A percentile compares a stretch with the other conserved stretches of the same genome.
Conservation (phyloP, 2,797 vertebrate genomes). For the Carcharodon carcharias region DNA sequence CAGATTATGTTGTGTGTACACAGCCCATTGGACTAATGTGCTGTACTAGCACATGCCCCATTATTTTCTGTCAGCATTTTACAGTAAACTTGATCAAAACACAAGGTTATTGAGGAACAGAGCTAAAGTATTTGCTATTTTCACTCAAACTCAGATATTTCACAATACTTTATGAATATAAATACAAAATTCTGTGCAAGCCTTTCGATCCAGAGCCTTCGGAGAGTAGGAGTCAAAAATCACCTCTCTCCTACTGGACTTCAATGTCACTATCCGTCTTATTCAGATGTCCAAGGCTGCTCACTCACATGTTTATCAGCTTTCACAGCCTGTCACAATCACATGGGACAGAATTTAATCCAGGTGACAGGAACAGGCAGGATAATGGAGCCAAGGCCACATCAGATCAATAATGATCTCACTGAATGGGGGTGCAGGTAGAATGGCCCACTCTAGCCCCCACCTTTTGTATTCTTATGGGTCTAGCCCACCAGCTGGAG, state of each 20-base stretch:
- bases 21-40: not conserved
- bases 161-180: not conserved
- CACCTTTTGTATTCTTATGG: too few relatives aligned
- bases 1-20: not conserved
- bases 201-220: not conserved
- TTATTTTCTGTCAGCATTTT: not conserved
- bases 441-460: too few relatives aligned
- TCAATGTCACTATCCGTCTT: not conserved
- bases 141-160: not conserved
- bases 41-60: not conserved
- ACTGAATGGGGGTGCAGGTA: too few relatives aligned
- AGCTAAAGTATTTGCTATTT: not conserved
- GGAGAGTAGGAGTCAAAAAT: not conserved
- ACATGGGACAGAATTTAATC: too few relatives aligned
- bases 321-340: not conserved
- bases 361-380: too few relatives aligned
- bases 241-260: not conserved
- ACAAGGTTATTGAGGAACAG: not conserved
- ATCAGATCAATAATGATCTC: too few relatives aligned
- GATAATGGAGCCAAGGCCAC: too few relatives aligned
- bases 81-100: not conserved
- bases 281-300: not conserved
- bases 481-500: too few relatives aligned
- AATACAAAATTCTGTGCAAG: not conserved
- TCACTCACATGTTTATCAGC: not conserved